Evolutionary conservation across 2,888 invertebrate genomes (phyloP), one percentile per base, ranked within the genome.

Genomic region (Smittia sp.): DNA sequence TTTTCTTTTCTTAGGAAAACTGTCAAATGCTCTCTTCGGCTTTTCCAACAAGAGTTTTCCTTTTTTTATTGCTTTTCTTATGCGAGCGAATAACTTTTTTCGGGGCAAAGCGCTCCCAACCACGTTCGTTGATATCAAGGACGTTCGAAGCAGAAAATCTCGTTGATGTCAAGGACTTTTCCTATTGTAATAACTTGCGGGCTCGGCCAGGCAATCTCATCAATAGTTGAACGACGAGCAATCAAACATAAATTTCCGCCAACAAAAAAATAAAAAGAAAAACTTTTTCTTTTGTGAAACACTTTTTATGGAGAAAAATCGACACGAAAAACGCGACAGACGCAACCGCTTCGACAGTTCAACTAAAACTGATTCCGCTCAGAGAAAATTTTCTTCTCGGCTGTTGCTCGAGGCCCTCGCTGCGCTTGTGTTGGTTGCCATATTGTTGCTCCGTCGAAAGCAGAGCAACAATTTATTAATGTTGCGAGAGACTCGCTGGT

Each of bases 301-400:
- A 58, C 58, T 58, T 58, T 46, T 63, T 63, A 18, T 62, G 32
- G 18, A 70, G 52, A 32, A 38, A 11, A n/a, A 25, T 72, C 38
- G 38, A 72, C 58, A 62, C 72, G 38, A 62, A 22, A 72, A 72
- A 58, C 72, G 62, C 72, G 72, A 72, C 27, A 72, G 62, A 72
- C 62, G 62, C 72, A 62, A 72, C 72, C 32, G 62, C 72, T 58
- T 58, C 62, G 52, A 72, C 39, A 24, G 62, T 72, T 39, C 38
- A 72, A 72, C 72, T 72, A 25, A 72, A 72, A 72, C 72, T 72
- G 70, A 54, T 58, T 54, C 27, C 69, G 52, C 52, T 69, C 69
- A n/a, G 52, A 69, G 52, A 69, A 54, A 69, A 46, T 58, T 63
- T 13, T 63, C 22, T 27, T 27, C 63, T 63, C 58, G 58, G 58